These are phyloP conservation scores for Heliconius himera DNA, from an alignment of 1,140 invertebrate genomes.

Conservation along the genomic window DNA sequence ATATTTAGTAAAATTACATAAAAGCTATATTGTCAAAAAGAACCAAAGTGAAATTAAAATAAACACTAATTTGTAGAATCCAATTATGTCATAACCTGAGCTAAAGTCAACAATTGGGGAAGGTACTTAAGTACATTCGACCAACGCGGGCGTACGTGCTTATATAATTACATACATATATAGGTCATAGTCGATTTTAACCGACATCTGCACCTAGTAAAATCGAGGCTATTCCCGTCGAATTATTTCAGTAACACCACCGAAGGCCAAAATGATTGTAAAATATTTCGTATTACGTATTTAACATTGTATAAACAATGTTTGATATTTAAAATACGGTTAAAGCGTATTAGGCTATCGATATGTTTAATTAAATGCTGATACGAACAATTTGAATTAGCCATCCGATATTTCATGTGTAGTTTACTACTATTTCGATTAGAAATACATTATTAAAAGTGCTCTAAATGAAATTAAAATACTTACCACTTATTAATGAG, in stretches of 20 bases:
- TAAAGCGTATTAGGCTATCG: not conserved
- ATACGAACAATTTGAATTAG: not conserved
- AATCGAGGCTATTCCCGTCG: slow-evolving; percentile 49
- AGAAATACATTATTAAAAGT: not conserved
- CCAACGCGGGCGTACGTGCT: not conserved
- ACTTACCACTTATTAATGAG: no score
- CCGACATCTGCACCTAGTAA: slow-evolving; percentile 30
- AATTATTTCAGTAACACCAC: slow-evolving; percentile 58
- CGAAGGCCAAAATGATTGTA: slow-evolving; percentile 51
- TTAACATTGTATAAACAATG: slow-evolving; percentile 11
- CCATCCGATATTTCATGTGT: not conserved
- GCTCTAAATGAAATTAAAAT: no score
- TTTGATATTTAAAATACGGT: slow-evolving; percentile 1
- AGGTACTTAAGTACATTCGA: not conserved
- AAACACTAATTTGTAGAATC: not conserved
- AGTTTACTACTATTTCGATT: not conserved
- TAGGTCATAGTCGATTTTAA: slow-evolving; percentile 24
- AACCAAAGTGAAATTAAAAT: not conserved
- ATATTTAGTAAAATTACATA: not conserved
- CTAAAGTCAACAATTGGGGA: not conserved
- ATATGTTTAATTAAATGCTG: not conserved
- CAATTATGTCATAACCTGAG: not conserved
- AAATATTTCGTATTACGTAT: slow-evolving; percentile 28
- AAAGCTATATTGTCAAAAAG: not conserved
- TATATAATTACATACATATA: slow-evolving; percentile 4